Evolutionary conservation across 2,888 invertebrate species (phyloP).

Genomic region (Phania funesta): DNA sequence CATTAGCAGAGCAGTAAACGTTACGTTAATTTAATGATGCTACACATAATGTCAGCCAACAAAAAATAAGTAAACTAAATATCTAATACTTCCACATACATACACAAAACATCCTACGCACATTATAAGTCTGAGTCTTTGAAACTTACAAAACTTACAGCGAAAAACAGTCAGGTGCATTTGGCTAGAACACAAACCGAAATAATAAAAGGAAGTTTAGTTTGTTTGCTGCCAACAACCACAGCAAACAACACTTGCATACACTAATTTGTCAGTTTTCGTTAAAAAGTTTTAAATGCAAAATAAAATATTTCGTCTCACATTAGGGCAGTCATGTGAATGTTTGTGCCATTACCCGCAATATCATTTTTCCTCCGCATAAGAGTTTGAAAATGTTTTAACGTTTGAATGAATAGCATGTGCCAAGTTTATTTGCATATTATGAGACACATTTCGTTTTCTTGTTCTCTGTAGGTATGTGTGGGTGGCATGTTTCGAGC

Average conservation of each 20-base stretch:
- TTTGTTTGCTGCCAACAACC: constrained; percentile 34
- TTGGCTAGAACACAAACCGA: constrained; percentile 5
- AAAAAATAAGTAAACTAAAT: background rate
- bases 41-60: constrained; percentile 3
- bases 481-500: constrained; percentile 33
- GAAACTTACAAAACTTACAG: background rate
- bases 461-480: background rate
- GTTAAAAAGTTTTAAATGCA: constrained; percentile 33
- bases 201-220: constrained; percentile 50
- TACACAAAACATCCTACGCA: constrained; percentile 41
- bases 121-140: background rate
- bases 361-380: background rate
- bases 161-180: constrained; percentile 37
- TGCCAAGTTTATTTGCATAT: constrained; percentile 64
- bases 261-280: constrained; percentile 56
- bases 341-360: constrained; percentile 8
- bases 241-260: background rate
- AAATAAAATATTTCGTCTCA: constrained; percentile 19
- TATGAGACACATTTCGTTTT: constrained; percentile 40
- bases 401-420: constrained; percentile 44
- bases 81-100: background rate
- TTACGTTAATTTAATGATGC: constrained; percentile 40
- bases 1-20: constrained; percentile 31
- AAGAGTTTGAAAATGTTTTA: constrained; percentile 12
- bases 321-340: constrained; percentile 59